Conservation (phyloP, 1,140 invertebrate species). For the Drosophila obscura region DNA sequence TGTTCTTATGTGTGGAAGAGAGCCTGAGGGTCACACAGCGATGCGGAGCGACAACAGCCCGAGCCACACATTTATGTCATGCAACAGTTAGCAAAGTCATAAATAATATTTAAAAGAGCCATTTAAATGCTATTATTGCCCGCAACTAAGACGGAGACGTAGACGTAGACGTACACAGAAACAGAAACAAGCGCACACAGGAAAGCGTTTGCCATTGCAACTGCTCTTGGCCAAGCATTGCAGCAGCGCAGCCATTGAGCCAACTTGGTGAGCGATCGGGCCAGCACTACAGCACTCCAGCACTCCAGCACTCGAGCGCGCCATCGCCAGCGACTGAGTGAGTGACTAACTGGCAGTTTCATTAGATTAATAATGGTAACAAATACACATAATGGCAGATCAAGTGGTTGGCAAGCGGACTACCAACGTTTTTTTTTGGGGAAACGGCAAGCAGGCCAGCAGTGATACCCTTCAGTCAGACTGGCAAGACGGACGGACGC, state of each 20-base stretch:
- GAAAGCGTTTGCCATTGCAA: conserved; percentile 12
- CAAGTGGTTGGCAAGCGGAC: conserved; percentile 13
- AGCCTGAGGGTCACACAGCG: conserved; percentile 27
- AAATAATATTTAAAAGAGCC: conserved; percentile 75
- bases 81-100: conserved; percentile 62
- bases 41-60: conserved; percentile 26
- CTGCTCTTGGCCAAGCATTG: conserved; percentile 31
- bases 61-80: conserved; percentile 52
- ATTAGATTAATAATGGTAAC: conserved; percentile 45
- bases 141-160: conserved; percentile 16
- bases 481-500: too few species aligned
- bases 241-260: neutral
- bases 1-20: conserved; percentile 27
- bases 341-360: conserved; percentile 48
- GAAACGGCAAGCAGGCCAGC: too few species aligned
- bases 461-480: too few species aligned
- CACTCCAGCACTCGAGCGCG: neutral
- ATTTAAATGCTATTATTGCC: conserved; percentile 70
- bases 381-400: conserved; percentile 46
- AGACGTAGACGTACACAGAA: neutral
- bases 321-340: conserved; percentile 8
- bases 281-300: neutral
- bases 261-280: neutral
- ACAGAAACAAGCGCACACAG: conserved; percentile 14
- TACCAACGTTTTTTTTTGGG: conserved; percentile 1